Evolutionary conservation across 2,888 invertebrate genomes (phyloP).

Genomic region (Eupithecia exiguata): DNA sequence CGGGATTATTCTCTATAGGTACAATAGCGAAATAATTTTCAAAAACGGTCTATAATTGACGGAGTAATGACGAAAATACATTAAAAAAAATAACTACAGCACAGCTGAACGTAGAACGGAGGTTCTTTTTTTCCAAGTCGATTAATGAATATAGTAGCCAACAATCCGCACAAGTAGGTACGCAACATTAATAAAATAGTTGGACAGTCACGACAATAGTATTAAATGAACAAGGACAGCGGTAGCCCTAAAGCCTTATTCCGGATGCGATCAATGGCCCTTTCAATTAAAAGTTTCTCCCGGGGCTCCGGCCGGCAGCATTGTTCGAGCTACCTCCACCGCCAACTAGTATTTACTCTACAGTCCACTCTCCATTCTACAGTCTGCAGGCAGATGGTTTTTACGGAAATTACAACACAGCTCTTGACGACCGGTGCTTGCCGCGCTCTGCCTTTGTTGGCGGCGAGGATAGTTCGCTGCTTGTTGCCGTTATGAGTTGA

Average conservation of each 20-base stretch:
- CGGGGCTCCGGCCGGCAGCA: slow-evolving; percentile 50
- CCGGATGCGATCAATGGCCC: slow-evolving; percentile 66
- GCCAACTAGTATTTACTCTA: slow-evolving; percentile 27
- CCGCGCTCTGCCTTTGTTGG: slow-evolving; percentile 12
- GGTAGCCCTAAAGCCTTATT: slow-evolving; percentile 46
- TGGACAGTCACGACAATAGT: slow-evolving; percentile 35
- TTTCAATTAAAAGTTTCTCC: slow-evolving; percentile 76
- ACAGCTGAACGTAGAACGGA: too few species aligned
- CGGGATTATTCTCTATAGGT: too few species aligned
- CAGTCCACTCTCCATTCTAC: neutral
- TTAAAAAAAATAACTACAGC: too few species aligned
- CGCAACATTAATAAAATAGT: slow-evolving; percentile 31
- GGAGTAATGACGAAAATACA: neutral
- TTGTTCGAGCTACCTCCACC: slow-evolving; percentile 52
- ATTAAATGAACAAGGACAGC: slow-evolving; percentile 38
- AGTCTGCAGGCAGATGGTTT: slow-evolving; percentile 47
- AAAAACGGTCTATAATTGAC: too few species aligned
- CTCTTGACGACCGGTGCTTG: slow-evolving; percentile 42
- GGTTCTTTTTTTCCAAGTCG: too few species aligned
- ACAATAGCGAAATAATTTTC: too few species aligned
- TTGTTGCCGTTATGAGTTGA: slow-evolving; percentile 12
- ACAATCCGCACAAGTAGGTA: neutral
- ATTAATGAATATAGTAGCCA: neutral
- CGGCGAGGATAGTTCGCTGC: slow-evolving; percentile 5
- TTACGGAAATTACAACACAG: slow-evolving; percentile 54